Conservation (phyloP, 2,888 invertebrate genomes). For the Idaea aversata region DNA sequence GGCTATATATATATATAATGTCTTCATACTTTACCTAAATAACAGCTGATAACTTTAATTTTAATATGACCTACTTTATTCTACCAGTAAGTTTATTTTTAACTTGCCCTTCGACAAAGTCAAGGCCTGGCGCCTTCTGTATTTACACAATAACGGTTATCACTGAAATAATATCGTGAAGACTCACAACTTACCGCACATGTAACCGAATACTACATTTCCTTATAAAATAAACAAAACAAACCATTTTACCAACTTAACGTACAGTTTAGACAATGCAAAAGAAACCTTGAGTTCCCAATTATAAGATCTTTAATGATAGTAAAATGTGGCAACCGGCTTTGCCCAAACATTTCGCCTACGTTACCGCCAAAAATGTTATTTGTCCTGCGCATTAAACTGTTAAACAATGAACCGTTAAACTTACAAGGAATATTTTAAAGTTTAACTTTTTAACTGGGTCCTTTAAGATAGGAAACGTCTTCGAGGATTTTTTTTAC, state of each 20-base stretch:
- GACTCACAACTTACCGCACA: slow-evolving; percentile 47
- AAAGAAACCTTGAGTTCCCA: slow-evolving; percentile 24
- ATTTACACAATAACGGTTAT: slow-evolving; percentile 51
- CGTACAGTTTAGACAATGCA: background rate
- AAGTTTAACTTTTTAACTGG: slow-evolving; percentile 10
- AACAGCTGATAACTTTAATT: background rate
- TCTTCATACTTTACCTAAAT: too few species aligned
- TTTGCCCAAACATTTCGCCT: slow-evolving; percentile 49
- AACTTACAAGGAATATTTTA: slow-evolving; percentile 43
- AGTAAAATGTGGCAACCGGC: slow-evolving; percentile 21
- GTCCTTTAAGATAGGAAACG: background rate
- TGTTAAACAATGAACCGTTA: slow-evolving; percentile 70
- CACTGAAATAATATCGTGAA: slow-evolving; percentile 49
- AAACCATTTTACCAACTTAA: slow-evolving; percentile 31
- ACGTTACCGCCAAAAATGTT: slow-evolving; percentile 60
- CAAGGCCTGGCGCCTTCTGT: slow-evolving; percentile 28
- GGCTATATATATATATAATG: too few species aligned
- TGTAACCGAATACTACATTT: slow-evolving; percentile 66
- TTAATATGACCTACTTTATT: slow-evolving; percentile 7
- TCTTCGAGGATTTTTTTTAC: too few species aligned
- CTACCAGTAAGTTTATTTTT: background rate
- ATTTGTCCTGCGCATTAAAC: slow-evolving; percentile 66
- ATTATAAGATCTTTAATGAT: slow-evolving; percentile 19
- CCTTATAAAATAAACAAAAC: slow-evolving; percentile 57
- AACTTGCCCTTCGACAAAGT: slow-evolving; percentile 17